Base-by-base conservation (phyloP, 2,888 invertebrate genomes). In the Diaprepes abbreviatus region DNA sequence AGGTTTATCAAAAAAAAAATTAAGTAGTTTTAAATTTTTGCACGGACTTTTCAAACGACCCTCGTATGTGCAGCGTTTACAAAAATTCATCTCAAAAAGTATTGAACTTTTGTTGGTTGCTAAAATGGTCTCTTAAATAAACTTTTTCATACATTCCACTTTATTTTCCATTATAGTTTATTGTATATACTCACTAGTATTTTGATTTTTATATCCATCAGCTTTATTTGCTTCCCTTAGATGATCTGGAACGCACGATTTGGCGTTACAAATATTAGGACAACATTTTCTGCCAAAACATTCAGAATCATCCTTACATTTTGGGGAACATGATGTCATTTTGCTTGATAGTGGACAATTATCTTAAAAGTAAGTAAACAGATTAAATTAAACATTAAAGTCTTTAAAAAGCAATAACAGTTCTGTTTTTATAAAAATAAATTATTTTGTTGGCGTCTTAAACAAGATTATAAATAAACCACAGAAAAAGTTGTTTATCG, bases 221-320 rank as follows among this genome's bases (percentile, higher is more conserved):
- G 79, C 78, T 57, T 80, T 77, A 38, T 74, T 72, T 9, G 69
- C 40, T 10, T 75, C 74, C 19, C 69, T 74, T 38, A 78, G 75
- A 70, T 82, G 79, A 7, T 79, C 79, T 3, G 79, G 79, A 0
- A 87, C 86, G 78, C 93, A 93, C 1, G 92, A 92, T 79, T 88
- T 89, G 54, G 86, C 85, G 75, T 91, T 90, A 84, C 93, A 92
- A 65, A 88, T 82, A 83, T 93, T 92, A 6, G 89, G 86, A 81
- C 92, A 93, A 74, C 90, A 89, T 79, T 89, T 88, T 74, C 89
- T 89, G 59, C 88, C 86, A 31, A 86, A 85, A 81, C 93, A 93
- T 73, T 92, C 89, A 74, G 86, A 87, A 80, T 91, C 90, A 69
- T 89, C 88, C 45, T 85, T 79, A 76, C 93, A 93, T 79, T 89